Conservation (phyloP, 2,797 vertebrate genomes). For the Chelon auratus region DNA sequence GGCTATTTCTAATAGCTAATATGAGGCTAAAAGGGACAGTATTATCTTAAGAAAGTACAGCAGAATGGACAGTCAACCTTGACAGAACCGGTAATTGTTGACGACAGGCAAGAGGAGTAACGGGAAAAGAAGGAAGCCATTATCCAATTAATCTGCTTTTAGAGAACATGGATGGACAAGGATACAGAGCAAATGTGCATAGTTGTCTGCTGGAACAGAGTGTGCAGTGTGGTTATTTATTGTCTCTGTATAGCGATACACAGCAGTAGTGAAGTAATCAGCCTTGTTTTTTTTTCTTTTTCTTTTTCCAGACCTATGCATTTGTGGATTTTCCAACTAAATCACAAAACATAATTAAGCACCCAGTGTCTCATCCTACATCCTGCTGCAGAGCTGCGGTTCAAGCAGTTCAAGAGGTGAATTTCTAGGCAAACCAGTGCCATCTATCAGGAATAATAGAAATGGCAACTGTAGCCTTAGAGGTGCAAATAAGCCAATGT, state of each 20-base stretch:
- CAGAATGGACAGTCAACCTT: slow-evolving; percentile 54
- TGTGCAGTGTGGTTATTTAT: slow-evolving; percentile 9
- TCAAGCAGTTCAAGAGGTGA: background rate
- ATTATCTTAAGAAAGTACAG: slow-evolving; percentile 37
- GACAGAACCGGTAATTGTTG: slow-evolving; percentile 61
- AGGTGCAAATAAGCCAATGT: background rate
- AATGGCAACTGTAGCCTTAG: background rate
- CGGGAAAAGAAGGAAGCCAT: slow-evolving; percentile 65
- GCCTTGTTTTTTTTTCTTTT: no score
- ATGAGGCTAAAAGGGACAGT: slow-evolving; percentile 24
- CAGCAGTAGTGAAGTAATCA: no score
- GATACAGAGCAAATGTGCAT: background rate
- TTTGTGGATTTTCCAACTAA: background rate
- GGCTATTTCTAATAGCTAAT: slow-evolving; percentile 34
- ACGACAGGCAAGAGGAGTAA: slow-evolving; percentile 44
- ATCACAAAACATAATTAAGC: slow-evolving; percentile 9
- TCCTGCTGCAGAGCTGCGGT: background rate
- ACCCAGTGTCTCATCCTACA: background rate
- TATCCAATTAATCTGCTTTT: slow-evolving; percentile 78
- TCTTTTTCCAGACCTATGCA: background rate
- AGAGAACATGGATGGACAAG: slow-evolving; percentile 47
- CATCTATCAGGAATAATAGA: slow-evolving; percentile 4
- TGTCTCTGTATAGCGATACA: background rate
- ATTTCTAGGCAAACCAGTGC: slow-evolving; percentile 3
- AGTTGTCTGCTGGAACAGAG: slow-evolving; percentile 4